Base-by-base conservation (phyloP, 2,797 vertebrate species). In the Hylomyscus alleni region DNA sequence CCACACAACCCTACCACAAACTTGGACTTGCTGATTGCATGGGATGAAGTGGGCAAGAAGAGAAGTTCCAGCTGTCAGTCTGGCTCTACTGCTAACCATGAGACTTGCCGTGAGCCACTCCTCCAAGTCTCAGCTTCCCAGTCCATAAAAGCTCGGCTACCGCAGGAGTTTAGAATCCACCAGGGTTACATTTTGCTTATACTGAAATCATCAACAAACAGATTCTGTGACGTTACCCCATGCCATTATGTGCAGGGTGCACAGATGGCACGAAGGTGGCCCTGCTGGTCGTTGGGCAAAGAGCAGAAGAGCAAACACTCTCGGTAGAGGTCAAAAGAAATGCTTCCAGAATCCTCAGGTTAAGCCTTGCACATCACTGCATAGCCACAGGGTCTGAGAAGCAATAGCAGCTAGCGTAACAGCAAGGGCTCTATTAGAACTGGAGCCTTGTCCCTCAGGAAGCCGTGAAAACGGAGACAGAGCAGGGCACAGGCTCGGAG, bases 251-350 rank as follows among this genome's bases (percentile, higher is more conserved):
- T 12, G 13, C 26, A n/a, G 88, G 62, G 22, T 11, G 56, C 75
- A 89, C 95, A 95, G 93, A 95, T 88, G 95, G 92, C 90, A 97
- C 52, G 92, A 93, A 96, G 91, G 89, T 47, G 20, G 92, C 92
- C 75, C 88, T 96, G 92, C 95, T 96, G 92, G 69, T 82, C 88
- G 56, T 26, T 95, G 90, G 93, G 86, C 52, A 91, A 56, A 92
- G 73, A 86, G 90, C 88, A 93, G 89, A 96, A 93, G 72, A 92
- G 62, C n/a, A 83, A 73, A 86, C 34, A 37, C 75, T 90, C 62
- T 85, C 60, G 65, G 65, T 52, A 84, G 86, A 90, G 62, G 56
- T 75, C 80, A 90, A 65, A 95, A 96, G 75, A 95, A 94, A 90
- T n/a, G 54, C 80, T 92, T 85, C 76, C 81, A 95, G 93, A 88